phyloP scores from a whole-genome alignment of 2,888 invertebrate species.

The Mimumesa dahlbomi region DNA sequence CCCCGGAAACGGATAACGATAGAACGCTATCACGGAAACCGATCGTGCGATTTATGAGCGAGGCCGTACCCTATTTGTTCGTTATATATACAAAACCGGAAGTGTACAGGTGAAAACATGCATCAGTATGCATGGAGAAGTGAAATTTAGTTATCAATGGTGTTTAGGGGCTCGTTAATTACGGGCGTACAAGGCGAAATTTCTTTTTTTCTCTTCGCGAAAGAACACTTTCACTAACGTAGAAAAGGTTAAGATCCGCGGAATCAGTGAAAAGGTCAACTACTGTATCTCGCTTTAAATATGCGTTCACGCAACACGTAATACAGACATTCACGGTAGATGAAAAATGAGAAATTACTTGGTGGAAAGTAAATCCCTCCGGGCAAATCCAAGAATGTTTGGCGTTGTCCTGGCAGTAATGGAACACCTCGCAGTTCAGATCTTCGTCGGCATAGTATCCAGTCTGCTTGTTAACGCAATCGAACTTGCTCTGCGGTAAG shows the following conservation, averaged over 20 bases:
- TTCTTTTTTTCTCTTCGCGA: slow-evolving; percentile 11
- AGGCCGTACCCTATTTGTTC: slow-evolving; percentile 8
- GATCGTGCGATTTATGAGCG: slow-evolving; percentile 37
- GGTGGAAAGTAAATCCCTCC: slow-evolving; percentile 93
- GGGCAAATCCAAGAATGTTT: slow-evolving; percentile 97
- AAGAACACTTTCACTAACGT: slow-evolving; percentile 18
- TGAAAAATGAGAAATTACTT: slow-evolving; percentile 81
- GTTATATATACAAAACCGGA: slow-evolving; percentile 20
- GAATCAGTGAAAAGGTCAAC: slow-evolving; percentile 2
- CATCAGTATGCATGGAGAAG: slow-evolving; percentile 14
- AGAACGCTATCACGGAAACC: slow-evolving; percentile 30
- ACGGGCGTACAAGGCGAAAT: not conserved
- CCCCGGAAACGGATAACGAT: slow-evolving; percentile 38
- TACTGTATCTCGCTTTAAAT: not conserved
- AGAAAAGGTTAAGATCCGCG: not conserved
- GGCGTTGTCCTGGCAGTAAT: slow-evolving; percentile 94
- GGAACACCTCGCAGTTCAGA: slow-evolving; percentile 94
- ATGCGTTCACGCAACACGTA: no score
- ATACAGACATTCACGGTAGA: no score
- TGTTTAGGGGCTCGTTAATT: slow-evolving; percentile 2
- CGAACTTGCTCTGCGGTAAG: slow-evolving; percentile 91
- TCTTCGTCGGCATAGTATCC: slow-evolving; percentile 96
- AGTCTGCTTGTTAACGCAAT: slow-evolving; percentile 89
- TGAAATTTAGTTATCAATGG: slow-evolving; percentile 40
- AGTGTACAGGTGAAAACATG: slow-evolving; percentile 18